phyloP scores from a whole-genome alignment of 2,888 invertebrate species.

The Morpho deidamia region DNA sequence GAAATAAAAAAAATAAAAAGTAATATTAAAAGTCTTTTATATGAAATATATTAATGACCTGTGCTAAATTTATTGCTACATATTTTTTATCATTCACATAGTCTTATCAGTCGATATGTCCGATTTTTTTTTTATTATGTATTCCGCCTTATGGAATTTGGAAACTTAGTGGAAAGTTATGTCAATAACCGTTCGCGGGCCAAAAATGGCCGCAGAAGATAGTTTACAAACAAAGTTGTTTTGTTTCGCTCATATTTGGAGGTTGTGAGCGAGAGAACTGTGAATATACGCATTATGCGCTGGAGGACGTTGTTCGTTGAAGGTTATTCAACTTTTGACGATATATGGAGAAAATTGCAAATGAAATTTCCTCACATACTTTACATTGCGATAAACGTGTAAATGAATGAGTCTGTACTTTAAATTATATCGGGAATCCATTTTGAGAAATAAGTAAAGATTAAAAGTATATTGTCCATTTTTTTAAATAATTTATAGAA shows the following conservation, averaged over 20 bases:
- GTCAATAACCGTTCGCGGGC: constrained; percentile 23
- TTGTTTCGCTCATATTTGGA: constrained; percentile 41
- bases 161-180: constrained; percentile 17
- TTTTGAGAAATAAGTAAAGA: too few relatives aligned
- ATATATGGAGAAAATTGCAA: constrained; percentile 47
- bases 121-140: too few relatives aligned
- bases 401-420: too few relatives aligned
- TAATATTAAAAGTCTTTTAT: too few relatives aligned
- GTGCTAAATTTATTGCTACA: too few relatives aligned
- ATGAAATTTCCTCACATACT: constrained; percentile 10
- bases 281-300: constrained; percentile 16
- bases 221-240: constrained; percentile 62
- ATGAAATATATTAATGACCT: too few relatives aligned
- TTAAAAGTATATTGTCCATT: too few relatives aligned
- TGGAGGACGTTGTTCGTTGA: constrained; percentile 39
- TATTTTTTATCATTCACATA: too few relatives aligned
- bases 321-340: constrained; percentile 62
- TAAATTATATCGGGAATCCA: too few relatives aligned
- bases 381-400: constrained; percentile 2
- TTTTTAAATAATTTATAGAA: too few relatives aligned
- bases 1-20: too few relatives aligned
- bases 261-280: constrained; percentile 39
- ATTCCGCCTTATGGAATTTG: neutral
- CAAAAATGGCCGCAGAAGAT: constrained; percentile 37
- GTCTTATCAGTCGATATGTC: too few relatives aligned